phyloP scores from a whole-genome alignment of 1,140 invertebrate genomes.

The Neoseiulus cucumeris region DNA sequence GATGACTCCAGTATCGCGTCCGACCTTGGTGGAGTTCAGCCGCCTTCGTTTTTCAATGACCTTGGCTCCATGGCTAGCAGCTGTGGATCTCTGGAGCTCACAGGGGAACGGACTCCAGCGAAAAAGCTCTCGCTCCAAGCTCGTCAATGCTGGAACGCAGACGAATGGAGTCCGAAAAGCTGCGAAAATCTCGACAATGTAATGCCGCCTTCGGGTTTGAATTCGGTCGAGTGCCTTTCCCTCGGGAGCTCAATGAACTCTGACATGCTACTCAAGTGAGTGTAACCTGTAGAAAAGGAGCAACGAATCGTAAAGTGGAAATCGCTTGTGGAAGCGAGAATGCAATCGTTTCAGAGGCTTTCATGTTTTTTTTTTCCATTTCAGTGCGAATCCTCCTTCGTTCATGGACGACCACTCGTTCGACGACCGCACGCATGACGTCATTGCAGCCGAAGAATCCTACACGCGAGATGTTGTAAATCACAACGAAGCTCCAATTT shows the following conservation, averaged over 20 bases:
- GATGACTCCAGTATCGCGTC: neutral
- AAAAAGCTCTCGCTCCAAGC: neutral
- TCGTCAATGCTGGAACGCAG: slow-evolving; percentile 3
- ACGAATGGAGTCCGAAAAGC: slow-evolving; percentile 8
- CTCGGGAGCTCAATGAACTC: slow-evolving; percentile 2
- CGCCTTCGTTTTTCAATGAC: neutral
- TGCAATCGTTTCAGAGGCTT: neutral
- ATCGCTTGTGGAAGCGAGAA: neutral
- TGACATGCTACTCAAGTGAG: neutral
- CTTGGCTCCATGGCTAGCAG: slow-evolving; percentile 1
- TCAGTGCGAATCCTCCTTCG: neutral
- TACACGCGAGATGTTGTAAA: slow-evolving; percentile 1
- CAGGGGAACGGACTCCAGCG: neutral
- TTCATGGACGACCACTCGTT: slow-evolving; percentile 1
- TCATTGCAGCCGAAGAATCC: neutral
- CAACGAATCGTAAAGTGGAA: neutral
- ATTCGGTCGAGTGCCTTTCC: slow-evolving; percentile 6
- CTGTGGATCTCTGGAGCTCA: neutral
- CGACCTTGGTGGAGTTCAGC: slow-evolving; percentile 1
- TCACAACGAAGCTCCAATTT: slow-evolving; percentile 1
- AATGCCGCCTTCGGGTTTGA: neutral
- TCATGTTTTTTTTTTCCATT: neutral
- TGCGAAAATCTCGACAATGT: slow-evolving; percentile 10
- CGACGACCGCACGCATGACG: slow-evolving; percentile 2
- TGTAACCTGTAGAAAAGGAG: neutral